These are phyloP conservation scores for Typhlichthys eigenmanni DNA, from an alignment of 2,797 vertebrate species.

Conservation along the genomic window DNA sequence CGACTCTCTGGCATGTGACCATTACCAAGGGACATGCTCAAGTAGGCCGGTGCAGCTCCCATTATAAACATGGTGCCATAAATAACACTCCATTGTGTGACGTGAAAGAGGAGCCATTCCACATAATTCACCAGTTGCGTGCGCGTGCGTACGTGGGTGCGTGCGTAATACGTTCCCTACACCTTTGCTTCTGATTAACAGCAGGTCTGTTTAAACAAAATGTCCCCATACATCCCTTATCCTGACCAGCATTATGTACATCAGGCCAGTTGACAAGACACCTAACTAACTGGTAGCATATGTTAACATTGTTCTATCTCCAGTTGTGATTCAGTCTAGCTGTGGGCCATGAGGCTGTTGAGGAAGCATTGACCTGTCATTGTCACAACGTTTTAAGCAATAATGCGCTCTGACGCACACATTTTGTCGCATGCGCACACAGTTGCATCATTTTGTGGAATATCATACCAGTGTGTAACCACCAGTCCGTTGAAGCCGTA, in stretches of 20 bases:
- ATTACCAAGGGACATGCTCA: constrained; percentile 25
- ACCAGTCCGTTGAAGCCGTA: constrained; percentile 4
- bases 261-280: not conserved
- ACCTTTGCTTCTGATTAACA: constrained; percentile 26
- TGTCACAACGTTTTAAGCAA: constrained; percentile 13
- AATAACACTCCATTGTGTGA: constrained; percentile 47
- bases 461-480: constrained; percentile 40
- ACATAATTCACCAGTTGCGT: no score
- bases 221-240: not conserved
- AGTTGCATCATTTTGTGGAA: constrained; percentile 32
- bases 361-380: constrained; percentile 20
- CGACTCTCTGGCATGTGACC: constrained; percentile 4
- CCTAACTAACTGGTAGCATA: no score
- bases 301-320: constrained; percentile 11
- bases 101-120: constrained; percentile 1
- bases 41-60: constrained; percentile 37
- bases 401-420: constrained; percentile 23
- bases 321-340: constrained; percentile 1
- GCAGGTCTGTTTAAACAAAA: constrained; percentile 28
- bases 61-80: constrained; percentile 49
- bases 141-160: no score
- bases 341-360: constrained; percentile 10
- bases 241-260: not conserved
- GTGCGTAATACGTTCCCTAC: no score
- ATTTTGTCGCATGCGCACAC: constrained; percentile 49